Conservation (phyloP, 2,797 vertebrate species). For the Ibycter americanus region DNA sequence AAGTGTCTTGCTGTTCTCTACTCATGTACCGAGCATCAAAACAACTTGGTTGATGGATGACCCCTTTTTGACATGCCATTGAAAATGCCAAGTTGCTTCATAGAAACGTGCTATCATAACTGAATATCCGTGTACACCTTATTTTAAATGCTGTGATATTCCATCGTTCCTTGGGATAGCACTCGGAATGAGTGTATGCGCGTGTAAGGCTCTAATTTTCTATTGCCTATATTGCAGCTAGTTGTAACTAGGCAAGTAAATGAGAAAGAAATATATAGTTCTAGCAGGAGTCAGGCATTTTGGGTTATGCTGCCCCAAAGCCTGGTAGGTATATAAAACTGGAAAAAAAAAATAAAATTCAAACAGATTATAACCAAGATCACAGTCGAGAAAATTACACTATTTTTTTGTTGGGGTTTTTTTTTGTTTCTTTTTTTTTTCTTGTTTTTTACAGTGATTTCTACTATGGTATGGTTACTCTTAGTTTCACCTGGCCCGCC, state of each 20-base stretch:
- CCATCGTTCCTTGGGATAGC: constrained; percentile 12
- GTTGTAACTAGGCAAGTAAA: constrained; percentile 62
- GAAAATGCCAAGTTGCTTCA: constrained; percentile 50
- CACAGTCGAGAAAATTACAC: constrained; percentile 60
- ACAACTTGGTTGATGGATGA: constrained; percentile 57
- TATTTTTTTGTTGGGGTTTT: not conserved
- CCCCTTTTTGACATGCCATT: constrained; percentile 45
- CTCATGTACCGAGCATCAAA: constrained; percentile 58
- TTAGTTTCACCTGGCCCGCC: constrained; percentile 60
- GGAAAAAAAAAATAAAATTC: constrained; percentile 37
- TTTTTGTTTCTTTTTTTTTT: not conserved
- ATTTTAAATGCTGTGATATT: constrained; percentile 43
- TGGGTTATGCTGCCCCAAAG: constrained; percentile 46
- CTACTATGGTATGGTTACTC: constrained; percentile 41
- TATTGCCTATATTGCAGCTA: constrained; percentile 66
- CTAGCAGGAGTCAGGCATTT: constrained; percentile 54
- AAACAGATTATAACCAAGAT: constrained; percentile 65
- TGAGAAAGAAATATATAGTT: constrained; percentile 49
- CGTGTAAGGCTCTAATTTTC: constrained; percentile 51
- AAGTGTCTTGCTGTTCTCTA: constrained; percentile 61
- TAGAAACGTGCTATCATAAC: constrained; percentile 41
- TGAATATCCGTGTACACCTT: constrained; percentile 33
- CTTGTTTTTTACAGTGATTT: constrained; percentile 60
- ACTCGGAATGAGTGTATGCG: not conserved
- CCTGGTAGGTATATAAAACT: constrained; percentile 59